These are phyloP conservation scores for Drosophila greeni DNA, from an alignment of 2,888 invertebrate species.

Conservation along the genomic window DNA sequence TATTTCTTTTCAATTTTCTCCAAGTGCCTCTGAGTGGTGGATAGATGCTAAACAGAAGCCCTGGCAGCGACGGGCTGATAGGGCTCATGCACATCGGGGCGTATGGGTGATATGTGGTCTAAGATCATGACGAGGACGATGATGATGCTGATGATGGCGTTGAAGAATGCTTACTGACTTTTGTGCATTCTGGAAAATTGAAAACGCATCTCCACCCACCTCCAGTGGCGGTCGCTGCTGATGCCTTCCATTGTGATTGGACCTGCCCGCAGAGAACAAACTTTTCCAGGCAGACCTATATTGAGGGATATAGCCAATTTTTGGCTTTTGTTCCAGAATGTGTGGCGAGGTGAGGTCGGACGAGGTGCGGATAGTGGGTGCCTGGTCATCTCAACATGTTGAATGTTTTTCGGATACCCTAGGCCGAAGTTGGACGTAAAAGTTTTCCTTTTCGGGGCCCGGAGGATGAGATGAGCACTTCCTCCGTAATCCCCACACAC, in stretches of 20 bases:
- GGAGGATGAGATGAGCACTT: constrained; percentile 9
- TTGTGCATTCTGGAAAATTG: constrained; percentile 41
- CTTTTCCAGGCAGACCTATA: constrained; percentile 31
- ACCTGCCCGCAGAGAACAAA: constrained; percentile 35
- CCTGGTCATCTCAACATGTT: constrained; percentile 37
- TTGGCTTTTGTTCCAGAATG: constrained; percentile 17
- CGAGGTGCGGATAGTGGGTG: constrained; percentile 1
- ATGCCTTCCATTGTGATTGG: constrained; percentile 27
- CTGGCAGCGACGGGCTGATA: constrained; percentile 36
- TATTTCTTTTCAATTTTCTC: neutral
- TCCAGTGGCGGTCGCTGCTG: constrained; percentile 8
- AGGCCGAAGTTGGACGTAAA: constrained; percentile 29
- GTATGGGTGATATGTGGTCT: constrained; percentile 29
- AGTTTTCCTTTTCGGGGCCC: constrained; percentile 23
- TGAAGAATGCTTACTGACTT: constrained; percentile 42
- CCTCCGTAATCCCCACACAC: constrained; percentile 19
- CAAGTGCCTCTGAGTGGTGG: constrained; percentile 2
- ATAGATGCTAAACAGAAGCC: constrained; percentile 31
- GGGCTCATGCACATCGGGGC: constrained; percentile 39
- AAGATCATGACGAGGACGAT: constrained; percentile 27
- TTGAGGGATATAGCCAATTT: constrained; percentile 44
- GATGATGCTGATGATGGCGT: constrained; percentile 11
- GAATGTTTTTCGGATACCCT: constrained; percentile 35
- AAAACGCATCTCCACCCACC: constrained; percentile 32
- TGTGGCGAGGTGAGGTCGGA: neutral